phyloP scores from a whole-genome alignment of 37 sponge, comb jelly and placozoan genomes.

The Cladorhizidae sp. region DNA sequence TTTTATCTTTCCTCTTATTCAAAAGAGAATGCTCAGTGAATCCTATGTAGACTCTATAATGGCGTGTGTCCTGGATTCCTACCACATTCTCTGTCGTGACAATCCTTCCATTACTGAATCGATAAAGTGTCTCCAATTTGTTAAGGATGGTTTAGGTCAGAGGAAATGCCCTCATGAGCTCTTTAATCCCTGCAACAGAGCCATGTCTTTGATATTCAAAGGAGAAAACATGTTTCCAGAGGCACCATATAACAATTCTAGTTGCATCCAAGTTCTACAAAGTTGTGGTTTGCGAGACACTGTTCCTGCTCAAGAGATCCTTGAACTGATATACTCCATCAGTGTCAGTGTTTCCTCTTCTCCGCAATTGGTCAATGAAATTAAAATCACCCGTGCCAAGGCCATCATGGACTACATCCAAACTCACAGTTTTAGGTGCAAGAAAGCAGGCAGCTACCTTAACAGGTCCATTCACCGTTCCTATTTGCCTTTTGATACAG shows the following conservation, averaged over 20 bases:
- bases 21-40: not conserved
- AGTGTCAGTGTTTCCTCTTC: not conserved
- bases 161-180: slow-evolving; percentile 3
- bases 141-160: not conserved
- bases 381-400: slow-evolving; percentile 23
- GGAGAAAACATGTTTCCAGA: slow-evolving; percentile 51
- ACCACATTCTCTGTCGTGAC: not conserved
- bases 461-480: not conserved
- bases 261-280: not conserved
- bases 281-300: slow-evolving; percentile 19
- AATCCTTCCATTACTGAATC: not conserved
- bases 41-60: not conserved
- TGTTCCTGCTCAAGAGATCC: slow-evolving; percentile 34
- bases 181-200: slow-evolving; percentile 26
- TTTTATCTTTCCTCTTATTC: slow-evolving; percentile 27
- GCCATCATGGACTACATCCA: slow-evolving; percentile 25
- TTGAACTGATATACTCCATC: slow-evolving; percentile 32
- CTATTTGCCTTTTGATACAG: slow-evolving; percentile 10
- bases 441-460: not conserved
- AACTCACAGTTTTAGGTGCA: not conserved
- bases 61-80: slow-evolving; percentile 27
- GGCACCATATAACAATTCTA: slow-evolving; percentile 10
- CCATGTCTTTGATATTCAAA: slow-evolving; percentile 12
- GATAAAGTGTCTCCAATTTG: slow-evolving; percentile 18
- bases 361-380: slow-evolving; percentile 16